Evolutionary conservation across 2,797 vertebrate species (phyloP), one percentile per base, ranked within the genome.

Genomic region (Cichlasoma orientale): DNA sequence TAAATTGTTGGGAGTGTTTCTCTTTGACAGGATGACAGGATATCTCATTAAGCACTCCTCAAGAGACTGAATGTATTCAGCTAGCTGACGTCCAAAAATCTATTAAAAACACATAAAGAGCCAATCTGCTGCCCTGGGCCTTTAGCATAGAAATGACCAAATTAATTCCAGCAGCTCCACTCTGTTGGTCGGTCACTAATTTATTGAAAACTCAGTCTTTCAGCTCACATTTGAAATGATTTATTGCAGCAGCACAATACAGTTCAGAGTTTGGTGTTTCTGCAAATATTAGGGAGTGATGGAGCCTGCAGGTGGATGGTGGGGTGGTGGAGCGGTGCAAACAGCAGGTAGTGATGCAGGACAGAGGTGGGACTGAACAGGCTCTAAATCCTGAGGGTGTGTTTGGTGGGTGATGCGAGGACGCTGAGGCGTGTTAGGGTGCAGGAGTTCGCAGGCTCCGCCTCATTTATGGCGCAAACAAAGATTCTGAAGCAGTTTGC

Each of bases 1-100:
- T 68, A 52, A 68, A 68, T 29, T 68, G 44, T 50, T 68, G 44
- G 25, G 44, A 68, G 63, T 31, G 63, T 25, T 68, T 68, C 63
- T 50, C 41, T 68, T 52, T 50, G 63, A 50, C 63, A 31, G 18
- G 25, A 68, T 50, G 61, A 68, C 61, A 50, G 41, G 25, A 52
- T 14, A 18, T 52, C 44, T 68, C 12, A 7, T 52, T 68, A 68
- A 52, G 9, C 18, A 50, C 44, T 68, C 44, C 63, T 68, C 41
- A 52, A 41, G 44, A 68, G 44, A 5, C 18, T 68, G 38, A 68
- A 19, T 68, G 41, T 68, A 25, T 29, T 68, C 61, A 47, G 41
- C 61, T 47, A 44, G 27, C 61, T 14, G 41, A 44, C 4, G 41
- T 44, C 41, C 13, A 50, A 44, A n/a, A 50, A 68, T 29, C 25